Conservation (phyloP, 1,140 invertebrate species). For the Protaetia brevitarsis region DNA sequence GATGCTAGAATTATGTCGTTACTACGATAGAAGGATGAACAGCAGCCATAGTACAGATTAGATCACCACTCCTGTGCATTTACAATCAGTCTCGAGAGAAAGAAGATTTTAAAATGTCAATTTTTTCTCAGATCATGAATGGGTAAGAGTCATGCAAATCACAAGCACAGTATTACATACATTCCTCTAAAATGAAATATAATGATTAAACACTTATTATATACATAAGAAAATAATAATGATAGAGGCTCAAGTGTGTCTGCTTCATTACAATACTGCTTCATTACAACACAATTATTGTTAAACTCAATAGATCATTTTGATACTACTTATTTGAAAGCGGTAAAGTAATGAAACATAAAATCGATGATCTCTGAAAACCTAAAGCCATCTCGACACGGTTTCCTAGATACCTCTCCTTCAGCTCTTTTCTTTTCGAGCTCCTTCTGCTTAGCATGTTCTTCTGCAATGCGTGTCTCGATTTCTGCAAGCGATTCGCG, state of each 20-base stretch:
- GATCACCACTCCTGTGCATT: too few relatives aligned
- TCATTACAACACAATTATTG: too few relatives aligned
- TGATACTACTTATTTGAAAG: too few relatives aligned
- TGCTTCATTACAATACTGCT: neutral
- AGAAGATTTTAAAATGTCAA: neutral
- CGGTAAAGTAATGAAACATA: too few relatives aligned
- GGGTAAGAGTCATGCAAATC: slow-evolving; percentile 17
- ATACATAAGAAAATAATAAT: neutral
- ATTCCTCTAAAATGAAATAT: slow-evolving; percentile 17
- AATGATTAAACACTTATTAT: neutral
- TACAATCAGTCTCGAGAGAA: neutral
- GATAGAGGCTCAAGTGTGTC: neutral
- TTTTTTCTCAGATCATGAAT: neutral
- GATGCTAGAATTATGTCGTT: too few relatives aligned
- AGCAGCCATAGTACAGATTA: too few relatives aligned
- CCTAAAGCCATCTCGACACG: neutral
- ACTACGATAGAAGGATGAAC: too few relatives aligned
- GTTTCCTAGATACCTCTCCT: slow-evolving; percentile 69
- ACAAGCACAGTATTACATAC: slow-evolving; percentile 19
- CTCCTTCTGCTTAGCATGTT: slow-evolving; percentile 93
- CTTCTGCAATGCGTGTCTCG: slow-evolving; percentile 88
- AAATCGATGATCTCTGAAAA: too few relatives aligned
- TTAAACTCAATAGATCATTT: too few relatives aligned
- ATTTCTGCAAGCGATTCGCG: slow-evolving; percentile 92
- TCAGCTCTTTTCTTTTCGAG: slow-evolving; percentile 93